These are phyloP conservation scores for Spialia ferax DNA, from an alignment of 2,888 invertebrate genomes.

Conservation along the genomic window DNA sequence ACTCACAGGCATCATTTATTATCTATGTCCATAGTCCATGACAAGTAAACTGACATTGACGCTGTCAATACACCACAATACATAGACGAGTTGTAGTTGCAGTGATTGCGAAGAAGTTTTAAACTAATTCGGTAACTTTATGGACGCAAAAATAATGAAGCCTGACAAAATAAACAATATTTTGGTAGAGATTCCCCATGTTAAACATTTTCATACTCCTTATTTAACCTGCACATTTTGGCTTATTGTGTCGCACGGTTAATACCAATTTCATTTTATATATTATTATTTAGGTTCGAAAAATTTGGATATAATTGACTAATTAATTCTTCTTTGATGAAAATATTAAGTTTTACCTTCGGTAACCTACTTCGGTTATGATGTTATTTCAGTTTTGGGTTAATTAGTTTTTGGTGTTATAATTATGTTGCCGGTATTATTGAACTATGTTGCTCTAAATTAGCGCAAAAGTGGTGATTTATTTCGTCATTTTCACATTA, in stretches of 20 bases:
- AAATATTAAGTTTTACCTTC: background rate
- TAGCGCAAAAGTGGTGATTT: constrained; percentile 28
- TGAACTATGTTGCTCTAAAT: constrained; percentile 2
- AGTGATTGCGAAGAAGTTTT: no score
- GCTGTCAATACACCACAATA: no score
- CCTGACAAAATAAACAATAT: no score
- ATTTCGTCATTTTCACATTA: no score
- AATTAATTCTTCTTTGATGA: background rate
- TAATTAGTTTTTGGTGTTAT: constrained; percentile 17
- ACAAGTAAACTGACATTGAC: no score
- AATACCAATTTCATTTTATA: background rate
- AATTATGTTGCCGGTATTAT: constrained; percentile 29
- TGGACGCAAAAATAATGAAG: no score
- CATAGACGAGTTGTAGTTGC: no score
- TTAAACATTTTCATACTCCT: constrained; percentile 13
- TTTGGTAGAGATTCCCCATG: constrained; percentile 34
- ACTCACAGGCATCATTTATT: no score
- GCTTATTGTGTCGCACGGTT: constrained; percentile 34
- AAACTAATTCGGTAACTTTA: no score
- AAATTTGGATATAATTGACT: background rate
- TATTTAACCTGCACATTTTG: constrained; percentile 20
- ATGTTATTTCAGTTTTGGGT: constrained; percentile 8
- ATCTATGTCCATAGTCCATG: no score
- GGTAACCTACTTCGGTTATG: background rate
- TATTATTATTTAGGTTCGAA: constrained; percentile 19